Percentiles rank a stretch among this genome's conserved stretches.
These are phyloP conservation scores for Leuciscus idus DNA, from an alignment of 2,113 vertebrate species.

Conservation along the genomic window DNA sequence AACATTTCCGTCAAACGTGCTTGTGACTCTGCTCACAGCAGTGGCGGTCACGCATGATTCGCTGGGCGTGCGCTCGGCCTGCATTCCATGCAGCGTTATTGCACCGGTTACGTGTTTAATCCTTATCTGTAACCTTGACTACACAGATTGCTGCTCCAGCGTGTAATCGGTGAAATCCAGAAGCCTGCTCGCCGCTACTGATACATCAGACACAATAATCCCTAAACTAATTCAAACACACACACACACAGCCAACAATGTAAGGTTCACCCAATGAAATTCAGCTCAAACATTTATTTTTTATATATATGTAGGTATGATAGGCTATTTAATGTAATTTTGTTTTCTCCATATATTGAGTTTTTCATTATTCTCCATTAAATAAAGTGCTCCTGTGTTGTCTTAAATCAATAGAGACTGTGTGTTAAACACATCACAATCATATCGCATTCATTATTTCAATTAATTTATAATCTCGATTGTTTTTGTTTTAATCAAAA, in stretches of 20 bases:
- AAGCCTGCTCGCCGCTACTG: conserved; percentile 3
- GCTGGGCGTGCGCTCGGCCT: not conserved
- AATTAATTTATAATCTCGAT: not conserved
- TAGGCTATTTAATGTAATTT: not conserved
- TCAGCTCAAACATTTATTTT: not conserved
- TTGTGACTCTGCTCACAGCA: not conserved
- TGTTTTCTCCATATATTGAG: not conserved
- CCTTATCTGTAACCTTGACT: conserved; percentile 57
- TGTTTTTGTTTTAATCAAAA: not conserved
- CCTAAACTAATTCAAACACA: conserved; percentile 31
- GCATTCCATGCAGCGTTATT: not conserved
- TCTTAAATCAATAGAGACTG: not conserved
- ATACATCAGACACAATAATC: conserved; percentile 43
- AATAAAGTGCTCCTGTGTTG: not conserved
- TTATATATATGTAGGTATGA: not conserved
- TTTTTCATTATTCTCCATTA: not conserved
- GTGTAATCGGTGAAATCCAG: conserved; percentile 52
- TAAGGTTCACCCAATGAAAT: not conserved
- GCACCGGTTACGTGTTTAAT: conserved; percentile 37
- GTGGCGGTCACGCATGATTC: conserved; percentile 2
- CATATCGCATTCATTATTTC: not conserved
- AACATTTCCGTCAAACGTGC: conserved; percentile 43
- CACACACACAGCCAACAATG: not conserved
- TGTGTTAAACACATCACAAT: not conserved
- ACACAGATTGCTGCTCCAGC: conserved; percentile 15